Percentiles rank a stretch among this genome's conserved stretches.
These are phyloP conservation scores for Hetaerina americana DNA, from an alignment of 1,140 invertebrate species.

Conservation along the genomic window DNA sequence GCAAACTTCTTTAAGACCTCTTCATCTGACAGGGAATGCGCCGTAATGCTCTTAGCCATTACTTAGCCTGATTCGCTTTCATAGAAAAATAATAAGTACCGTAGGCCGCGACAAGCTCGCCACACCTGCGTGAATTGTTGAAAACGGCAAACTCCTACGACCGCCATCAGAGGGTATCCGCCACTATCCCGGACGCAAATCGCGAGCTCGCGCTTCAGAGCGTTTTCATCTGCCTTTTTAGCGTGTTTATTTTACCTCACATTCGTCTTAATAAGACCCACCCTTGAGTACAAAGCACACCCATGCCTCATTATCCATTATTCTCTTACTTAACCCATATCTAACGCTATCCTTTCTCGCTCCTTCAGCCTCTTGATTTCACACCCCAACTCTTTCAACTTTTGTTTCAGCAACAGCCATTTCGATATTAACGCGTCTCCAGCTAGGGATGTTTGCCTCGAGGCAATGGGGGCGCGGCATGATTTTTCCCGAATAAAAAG, in stretches of 20 bases:
- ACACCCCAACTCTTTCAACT: not conserved
- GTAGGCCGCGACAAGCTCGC: not conserved
- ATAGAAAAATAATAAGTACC: not conserved
- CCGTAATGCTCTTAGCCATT: not conserved
- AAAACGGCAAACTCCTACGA: not conserved
- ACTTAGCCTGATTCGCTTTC: not conserved
- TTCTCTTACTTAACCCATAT: not conserved
- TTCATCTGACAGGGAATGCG: no score
- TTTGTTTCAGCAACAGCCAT: not conserved
- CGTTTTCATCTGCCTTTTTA: no score
- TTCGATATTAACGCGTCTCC: no score
- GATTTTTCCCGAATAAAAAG: not conserved
- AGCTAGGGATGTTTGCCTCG: not conserved
- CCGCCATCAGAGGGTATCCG: not conserved
- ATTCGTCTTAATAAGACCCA: no score
- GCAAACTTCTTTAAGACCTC: no score
- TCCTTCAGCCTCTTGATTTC: not conserved
- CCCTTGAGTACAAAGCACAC: no score
- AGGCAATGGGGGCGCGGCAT: not conserved
- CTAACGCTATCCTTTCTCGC: no score
- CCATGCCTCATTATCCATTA: no score
- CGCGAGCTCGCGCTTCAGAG: no score
- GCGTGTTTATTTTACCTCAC: no score
- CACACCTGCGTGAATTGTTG: not conserved
- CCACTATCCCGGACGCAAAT: no score